Evolutionary conservation across 35 echinoderm and acorn worm species (phyloP).

Genomic region (Lytechinus variegatus): DNA sequence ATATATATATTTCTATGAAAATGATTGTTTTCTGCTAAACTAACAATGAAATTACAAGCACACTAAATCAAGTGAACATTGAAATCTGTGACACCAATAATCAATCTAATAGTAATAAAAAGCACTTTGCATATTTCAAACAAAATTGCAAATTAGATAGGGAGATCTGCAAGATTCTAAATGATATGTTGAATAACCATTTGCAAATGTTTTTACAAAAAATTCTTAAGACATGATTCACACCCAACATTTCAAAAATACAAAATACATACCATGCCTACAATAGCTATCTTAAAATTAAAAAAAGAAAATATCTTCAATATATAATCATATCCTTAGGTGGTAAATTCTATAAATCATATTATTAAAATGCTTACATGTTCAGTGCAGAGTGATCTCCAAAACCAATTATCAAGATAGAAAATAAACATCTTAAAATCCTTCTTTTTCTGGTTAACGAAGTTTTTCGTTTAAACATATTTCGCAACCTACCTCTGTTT

Average conservation of each 20-base stretch:
- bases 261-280: neutral
- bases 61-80: conserved; percentile 8
- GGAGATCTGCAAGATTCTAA: neutral
- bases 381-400: neutral
- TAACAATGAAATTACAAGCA: conserved; percentile 4
- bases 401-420: neutral
- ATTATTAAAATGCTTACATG: neutral
- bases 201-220: neutral
- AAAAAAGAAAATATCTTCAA: no score
- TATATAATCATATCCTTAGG: no score
- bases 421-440: neutral
- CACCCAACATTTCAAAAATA: neutral
- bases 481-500: neutral
- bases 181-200: neutral
- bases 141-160: neutral
- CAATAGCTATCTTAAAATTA: neutral
- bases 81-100: neutral
- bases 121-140: conserved; percentile 6
- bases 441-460: neutral
- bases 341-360: neutral
- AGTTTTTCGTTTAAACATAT: no score
- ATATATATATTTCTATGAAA: neutral
- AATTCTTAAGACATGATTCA: neutral
- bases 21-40: neutral
- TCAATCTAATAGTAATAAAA: neutral